Base-by-base conservation (phyloP, 2,113 vertebrate species). In the Ahaetulla prasina region DNA sequence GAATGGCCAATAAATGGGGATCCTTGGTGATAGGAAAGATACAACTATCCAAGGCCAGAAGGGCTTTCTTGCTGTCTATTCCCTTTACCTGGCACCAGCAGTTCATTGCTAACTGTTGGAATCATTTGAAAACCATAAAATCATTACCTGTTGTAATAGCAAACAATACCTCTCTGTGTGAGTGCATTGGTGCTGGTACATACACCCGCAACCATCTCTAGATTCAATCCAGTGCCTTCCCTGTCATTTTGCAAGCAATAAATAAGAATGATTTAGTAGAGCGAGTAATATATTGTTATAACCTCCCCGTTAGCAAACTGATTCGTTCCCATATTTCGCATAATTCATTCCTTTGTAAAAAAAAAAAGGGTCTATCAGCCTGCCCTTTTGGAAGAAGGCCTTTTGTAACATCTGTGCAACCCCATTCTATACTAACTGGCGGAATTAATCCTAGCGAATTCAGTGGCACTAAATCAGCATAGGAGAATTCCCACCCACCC, bases 321-420 rank as follows among this genome's bases (percentile, higher is more conserved):
- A 25, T 53, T 11, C 50, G 2, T 16, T 25, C 54, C 22, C 43
- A 4, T 22, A 20, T 49, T 39, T 43, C 35, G 39, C 16, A 43
- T 20, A 53, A 35, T 63, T 30, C 49, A 43, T 12, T 43, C 47
- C 25, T 5, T 43, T 88, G 20, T 14, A 10, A 95, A 93, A 74
- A 53, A 55, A 23, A 54, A 52, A 12, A 54, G 88, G 18, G 54
- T 53, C 91, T 87, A 25, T 90, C 93, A 94, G 93, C 92, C 89
- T 25, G 91, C 91, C 91, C 39, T 3, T 84, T 57, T 55, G 87
- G 89, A 60, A 45, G 8, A 49, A 2, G 90, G 55, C 85, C 89
- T 49, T 92, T 93, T 95, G 54, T 89, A 57, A 92, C 85, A 30
- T 94, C 93, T 94, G 94, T 95, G 94, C 92, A 92, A 94, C 95